Evolutionary conservation across 2,113 vertebrate species (phyloP).

Genomic region (Oenanthe melanoleuca): DNA sequence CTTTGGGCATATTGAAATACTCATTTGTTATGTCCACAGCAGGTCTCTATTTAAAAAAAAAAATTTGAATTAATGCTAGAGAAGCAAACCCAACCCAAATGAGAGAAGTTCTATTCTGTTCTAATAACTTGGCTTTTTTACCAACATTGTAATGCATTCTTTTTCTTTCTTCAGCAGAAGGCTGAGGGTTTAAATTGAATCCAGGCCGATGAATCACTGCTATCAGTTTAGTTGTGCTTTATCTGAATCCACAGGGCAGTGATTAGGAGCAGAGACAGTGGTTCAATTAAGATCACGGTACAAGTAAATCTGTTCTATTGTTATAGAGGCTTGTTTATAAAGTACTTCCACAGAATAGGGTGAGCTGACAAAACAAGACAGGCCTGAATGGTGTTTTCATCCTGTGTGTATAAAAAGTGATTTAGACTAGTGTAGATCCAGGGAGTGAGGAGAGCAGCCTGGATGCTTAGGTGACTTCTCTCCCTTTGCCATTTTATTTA

Average conservation of each 20-base stretch:
- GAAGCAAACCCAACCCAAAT: slow-evolving; percentile 23
- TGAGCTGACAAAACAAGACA: background rate
- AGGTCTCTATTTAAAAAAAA: background rate
- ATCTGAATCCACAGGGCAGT: slow-evolving; percentile 20
- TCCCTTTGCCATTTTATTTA: background rate
- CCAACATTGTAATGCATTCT: background rate
- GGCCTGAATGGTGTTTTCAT: background rate
- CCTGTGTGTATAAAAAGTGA: background rate
- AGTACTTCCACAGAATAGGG: background rate
- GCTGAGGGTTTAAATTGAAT: slow-evolving; percentile 47
- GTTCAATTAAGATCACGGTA: slow-evolving; percentile 41
- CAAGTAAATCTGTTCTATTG: slow-evolving; percentile 4
- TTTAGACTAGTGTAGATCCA: background rate
- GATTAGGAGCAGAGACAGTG: background rate
- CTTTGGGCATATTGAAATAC: background rate
- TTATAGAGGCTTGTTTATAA: background rate
- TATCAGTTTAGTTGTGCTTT: slow-evolving; percentile 23
- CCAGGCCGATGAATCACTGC: slow-evolving; percentile 30
- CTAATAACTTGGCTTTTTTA: slow-evolving; percentile 54
- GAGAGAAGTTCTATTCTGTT: slow-evolving; percentile 33
- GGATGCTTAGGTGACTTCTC: background rate
- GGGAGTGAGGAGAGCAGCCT: background rate
- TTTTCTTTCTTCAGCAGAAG: slow-evolving; percentile 30
- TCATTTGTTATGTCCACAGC: background rate
- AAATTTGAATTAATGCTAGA: background rate